Percentiles rank a stretch among this genome's conserved stretches.
Conservation (phyloP, 2,797 vertebrate genomes). For the Tinamus major region DNA sequence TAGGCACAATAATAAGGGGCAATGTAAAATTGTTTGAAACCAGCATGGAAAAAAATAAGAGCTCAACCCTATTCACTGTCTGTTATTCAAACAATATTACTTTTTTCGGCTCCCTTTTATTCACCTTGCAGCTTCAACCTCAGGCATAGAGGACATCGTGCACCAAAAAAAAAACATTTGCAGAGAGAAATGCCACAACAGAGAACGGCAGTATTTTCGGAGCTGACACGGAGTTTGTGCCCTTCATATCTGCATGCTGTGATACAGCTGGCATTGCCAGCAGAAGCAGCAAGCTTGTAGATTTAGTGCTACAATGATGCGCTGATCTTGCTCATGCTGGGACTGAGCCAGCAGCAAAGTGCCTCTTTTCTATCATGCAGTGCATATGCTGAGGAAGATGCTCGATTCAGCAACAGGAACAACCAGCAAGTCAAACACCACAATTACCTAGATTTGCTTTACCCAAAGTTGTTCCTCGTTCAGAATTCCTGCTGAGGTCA, state of each 20-base stretch:
- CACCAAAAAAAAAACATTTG: constrained; percentile 10
- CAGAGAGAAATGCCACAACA: background rate
- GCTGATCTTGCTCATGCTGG: background rate
- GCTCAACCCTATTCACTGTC: background rate
- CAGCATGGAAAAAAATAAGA: background rate
- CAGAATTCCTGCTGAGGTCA: constrained; percentile 43
- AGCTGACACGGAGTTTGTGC: background rate
- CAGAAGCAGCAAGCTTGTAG: constrained; percentile 8
- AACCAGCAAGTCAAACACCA: background rate
- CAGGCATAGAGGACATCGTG: background rate
- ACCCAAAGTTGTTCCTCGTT: background rate
- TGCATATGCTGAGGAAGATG: background rate
- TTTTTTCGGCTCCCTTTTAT: background rate
- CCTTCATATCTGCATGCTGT: background rate
- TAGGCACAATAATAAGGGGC: background rate
- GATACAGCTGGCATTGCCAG: constrained; percentile 18
- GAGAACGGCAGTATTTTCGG: constrained; percentile 11
- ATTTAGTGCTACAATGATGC: background rate
- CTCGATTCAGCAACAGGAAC: background rate
- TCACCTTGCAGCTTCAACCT: background rate
- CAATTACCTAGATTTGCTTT: background rate
- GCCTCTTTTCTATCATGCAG: background rate
- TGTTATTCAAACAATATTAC: background rate
- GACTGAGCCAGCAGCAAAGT: background rate
- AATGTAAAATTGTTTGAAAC: background rate